These are phyloP conservation scores for Pentalonia nigronervosa DNA, from an alignment of 1,140 invertebrate genomes.

Conservation along the genomic window DNA sequence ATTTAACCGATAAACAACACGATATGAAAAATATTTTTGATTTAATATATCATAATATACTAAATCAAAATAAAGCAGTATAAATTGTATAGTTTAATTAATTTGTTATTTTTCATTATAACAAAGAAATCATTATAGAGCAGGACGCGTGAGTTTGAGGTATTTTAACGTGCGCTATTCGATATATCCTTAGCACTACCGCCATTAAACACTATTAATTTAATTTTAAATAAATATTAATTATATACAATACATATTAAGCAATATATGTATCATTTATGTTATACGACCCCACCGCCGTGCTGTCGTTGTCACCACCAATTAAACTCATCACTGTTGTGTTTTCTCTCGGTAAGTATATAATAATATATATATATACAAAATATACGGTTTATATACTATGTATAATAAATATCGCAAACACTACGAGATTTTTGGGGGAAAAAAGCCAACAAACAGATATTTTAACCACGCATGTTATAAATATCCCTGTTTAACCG, in stretches of 20 bases:
- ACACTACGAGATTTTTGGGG: background rate
- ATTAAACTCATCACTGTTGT: background rate
- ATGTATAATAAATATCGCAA: background rate
- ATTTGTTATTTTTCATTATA: background rate
- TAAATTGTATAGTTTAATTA: no score
- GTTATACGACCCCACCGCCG: background rate
- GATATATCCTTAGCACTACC: background rate
- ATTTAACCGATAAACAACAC: no score
- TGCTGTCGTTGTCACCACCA: background rate
- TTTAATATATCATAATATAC: no score
- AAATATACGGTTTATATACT: background rate
- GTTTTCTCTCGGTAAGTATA: background rate
- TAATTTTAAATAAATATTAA: background rate
- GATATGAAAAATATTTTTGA: no score
- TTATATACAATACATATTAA: background rate
- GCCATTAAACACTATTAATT: background rate
- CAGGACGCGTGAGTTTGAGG: background rate
- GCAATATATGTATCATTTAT: background rate
- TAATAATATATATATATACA: slow-evolving; percentile 8
- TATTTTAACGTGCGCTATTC: background rate
- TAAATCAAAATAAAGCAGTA: no score
- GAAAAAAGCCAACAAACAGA: background rate
- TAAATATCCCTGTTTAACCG: background rate
- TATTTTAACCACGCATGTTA: background rate
- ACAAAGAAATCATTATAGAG: background rate